These are phyloP conservation scores for Psephotus haematonotus DNA, from an alignment of 2,113 vertebrate species.

Conservation along the genomic window DNA sequence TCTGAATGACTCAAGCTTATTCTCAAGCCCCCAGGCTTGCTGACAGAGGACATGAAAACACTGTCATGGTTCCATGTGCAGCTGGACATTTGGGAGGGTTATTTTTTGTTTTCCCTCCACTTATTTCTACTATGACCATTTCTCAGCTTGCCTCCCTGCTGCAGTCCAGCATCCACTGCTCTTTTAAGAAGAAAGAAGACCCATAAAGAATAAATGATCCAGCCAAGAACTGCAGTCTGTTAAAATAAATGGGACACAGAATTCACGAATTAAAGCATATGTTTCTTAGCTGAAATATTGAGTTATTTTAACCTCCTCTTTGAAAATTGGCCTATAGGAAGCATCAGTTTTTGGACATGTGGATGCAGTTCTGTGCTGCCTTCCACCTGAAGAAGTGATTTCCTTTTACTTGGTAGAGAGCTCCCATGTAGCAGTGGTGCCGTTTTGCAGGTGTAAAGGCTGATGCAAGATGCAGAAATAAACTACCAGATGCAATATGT, in stretches of 20 bases:
- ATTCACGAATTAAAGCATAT: not conserved
- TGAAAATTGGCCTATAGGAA: not conserved
- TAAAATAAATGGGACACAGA: not conserved
- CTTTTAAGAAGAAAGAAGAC: not conserved
- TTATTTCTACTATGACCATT: not conserved
- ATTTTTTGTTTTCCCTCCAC: not conserved
- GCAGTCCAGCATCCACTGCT: not conserved
- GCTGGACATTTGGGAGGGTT: not conserved
- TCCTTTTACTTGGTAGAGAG: not conserved
- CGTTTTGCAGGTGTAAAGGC: not conserved
- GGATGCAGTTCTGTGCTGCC: not conserved
- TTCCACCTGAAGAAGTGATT: not conserved
- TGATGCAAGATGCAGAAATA: not conserved
- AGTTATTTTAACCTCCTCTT: not conserved
- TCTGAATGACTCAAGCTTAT: not conserved
- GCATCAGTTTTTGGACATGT: not conserved
- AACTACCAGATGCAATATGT: not conserved
- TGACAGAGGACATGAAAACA: not conserved
- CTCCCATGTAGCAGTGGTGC: not conserved
- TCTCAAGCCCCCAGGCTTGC: not conserved
- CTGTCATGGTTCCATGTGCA: not conserved
- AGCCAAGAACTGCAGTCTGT: not conserved
- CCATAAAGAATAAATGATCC: not conserved
- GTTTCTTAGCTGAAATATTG: not conserved
- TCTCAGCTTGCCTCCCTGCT: not conserved